Evolutionary conservation across 2,797 vertebrate genomes (phyloP), one percentile per base, ranked within the genome.

Genomic region (Characodon lateralis): DNA sequence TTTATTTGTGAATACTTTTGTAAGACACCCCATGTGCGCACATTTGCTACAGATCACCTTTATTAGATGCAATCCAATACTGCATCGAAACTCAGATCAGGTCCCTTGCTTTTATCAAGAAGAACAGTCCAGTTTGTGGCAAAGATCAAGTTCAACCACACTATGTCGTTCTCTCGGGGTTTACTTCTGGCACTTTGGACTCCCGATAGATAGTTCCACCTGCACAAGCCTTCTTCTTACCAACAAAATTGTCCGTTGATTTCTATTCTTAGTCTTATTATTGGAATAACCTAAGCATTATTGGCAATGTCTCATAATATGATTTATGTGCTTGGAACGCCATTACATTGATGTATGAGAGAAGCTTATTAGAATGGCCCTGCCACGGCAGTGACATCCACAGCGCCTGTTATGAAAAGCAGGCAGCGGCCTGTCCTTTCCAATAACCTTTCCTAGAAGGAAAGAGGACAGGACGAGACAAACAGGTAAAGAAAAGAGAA

Each of bases 361-460:
- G 81, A 87, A 73, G 77, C 91, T 94, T 90, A 94, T 95, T 95
- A 94, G 92, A 93, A 92, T 86, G 86, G 90, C 80, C 80, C 87
- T 90, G 92, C 86, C 88, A 91, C 78, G 74, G 65, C 63, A 31
- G 55, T 88, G 91, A 93, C 92, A 91, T 89, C 84, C 88, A 83
- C 85, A 63, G 73, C 86, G 87, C 89, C 88, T 87, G 90, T 94
- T 93, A 94, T 91, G 92, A 93, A 93, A 92, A 94, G 89, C 85
- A 90, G 88, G 66, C 85, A 86, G 82, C 84, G 87, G 82, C 88
- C 90, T 92, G 94, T 96, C 93, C 95, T 95, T 94, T 94, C 84
- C 88, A 90, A 89, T 94, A 94, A 95, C 94, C 95, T 95, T 95
- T 95, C 87, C 82, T 89, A 55, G 74, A 82, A 87, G 83, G 51